These are phyloP conservation scores for Chionoecetes opilio DNA, from an alignment of 1,140 invertebrate genomes.

Conservation along the genomic window DNA sequence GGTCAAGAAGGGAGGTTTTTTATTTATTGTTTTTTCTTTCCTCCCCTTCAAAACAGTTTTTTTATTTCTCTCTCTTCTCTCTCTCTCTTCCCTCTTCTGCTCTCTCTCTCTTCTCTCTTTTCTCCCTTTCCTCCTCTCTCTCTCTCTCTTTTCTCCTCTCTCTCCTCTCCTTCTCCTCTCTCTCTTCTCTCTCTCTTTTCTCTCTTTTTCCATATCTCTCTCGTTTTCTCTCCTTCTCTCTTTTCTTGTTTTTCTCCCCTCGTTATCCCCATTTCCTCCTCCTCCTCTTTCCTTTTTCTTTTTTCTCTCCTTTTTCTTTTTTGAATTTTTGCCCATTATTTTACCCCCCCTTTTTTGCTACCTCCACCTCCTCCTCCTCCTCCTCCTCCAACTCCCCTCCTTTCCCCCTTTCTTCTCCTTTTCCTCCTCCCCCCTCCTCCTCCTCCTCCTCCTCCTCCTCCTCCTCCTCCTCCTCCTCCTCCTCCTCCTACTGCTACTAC, in stretches of 20 bases:
- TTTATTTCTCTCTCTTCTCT: background rate
- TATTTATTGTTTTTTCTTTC: background rate
- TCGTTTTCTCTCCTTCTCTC: conserved; percentile 19
- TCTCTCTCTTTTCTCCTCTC: background rate
- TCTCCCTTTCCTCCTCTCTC: conserved; percentile 21
- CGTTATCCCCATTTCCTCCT: background rate
- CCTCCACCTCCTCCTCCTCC: no score
- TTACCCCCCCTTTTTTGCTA: no score
- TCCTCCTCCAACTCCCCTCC: no score
- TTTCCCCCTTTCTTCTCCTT: no score
- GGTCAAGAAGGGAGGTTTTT: background rate
- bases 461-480: no score
- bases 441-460: no score
- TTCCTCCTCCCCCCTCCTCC: no score
- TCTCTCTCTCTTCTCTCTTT: background rate
- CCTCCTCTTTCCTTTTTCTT: background rate
- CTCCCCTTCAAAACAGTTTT: background rate
- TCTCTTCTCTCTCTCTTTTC: conserved; percentile 15
- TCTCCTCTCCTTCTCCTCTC: no score
- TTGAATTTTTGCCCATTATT: no score
- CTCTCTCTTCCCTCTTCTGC: background rate
- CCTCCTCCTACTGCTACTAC: no score
- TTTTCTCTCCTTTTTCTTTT: no score
- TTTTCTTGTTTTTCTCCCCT: background rate
- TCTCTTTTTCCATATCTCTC: conserved; percentile 17